Conservation (phyloP, 2,888 invertebrate species). For the Drosophila infuscata region DNA sequence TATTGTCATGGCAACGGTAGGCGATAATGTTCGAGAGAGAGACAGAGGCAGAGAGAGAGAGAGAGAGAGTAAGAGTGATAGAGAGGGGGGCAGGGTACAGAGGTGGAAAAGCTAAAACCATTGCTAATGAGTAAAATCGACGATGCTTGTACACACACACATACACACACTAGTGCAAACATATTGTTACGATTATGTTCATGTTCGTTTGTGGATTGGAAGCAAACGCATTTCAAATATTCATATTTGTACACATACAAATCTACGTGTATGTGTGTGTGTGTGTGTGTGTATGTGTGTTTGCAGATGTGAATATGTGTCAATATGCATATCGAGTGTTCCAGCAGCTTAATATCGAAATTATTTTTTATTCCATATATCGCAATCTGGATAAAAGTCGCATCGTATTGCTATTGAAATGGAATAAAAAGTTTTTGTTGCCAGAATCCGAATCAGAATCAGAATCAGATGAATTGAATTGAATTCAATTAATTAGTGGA, state of each 20-base stretch:
- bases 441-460: background rate
- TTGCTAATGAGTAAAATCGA: conserved; percentile 8
- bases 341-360: background rate
- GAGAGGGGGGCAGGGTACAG: background rate
- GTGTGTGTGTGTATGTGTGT: background rate
- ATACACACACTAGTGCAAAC: background rate
- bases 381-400: background rate
- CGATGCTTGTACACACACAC: background rate
- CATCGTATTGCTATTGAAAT: background rate
- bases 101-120: background rate
- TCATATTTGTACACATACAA: background rate
- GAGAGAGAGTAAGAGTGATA: background rate
- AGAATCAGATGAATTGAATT: background rate
- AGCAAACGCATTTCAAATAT: background rate
- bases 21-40: background rate
- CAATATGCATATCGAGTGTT: background rate
- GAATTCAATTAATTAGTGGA: background rate
- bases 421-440: background rate
- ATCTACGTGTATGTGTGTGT: background rate
- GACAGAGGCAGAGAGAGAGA: background rate
- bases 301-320: background rate
- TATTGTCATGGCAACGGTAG: conserved; percentile 62
- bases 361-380: background rate
- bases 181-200: background rate
- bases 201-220: background rate